A percentile compares a stretch with the other conserved stretches of the same genome.
phyloP scores from a whole-genome alignment of 2,113 vertebrate genomes.

The Nannospalax galili region DNA sequence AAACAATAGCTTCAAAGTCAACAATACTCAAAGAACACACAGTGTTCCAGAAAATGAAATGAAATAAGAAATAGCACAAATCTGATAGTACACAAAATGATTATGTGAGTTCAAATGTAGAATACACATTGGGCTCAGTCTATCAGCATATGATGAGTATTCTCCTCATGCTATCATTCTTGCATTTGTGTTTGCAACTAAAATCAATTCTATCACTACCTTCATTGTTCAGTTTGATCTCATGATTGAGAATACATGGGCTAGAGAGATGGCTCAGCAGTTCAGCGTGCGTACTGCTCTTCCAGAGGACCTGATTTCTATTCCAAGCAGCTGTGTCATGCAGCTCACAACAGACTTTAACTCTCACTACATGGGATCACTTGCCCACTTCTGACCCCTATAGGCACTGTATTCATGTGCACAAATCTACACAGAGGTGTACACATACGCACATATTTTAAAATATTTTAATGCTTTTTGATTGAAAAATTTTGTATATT shows the following conservation, averaged over 20 bases:
- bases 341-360: neutral
- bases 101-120: neutral
- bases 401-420: neutral
- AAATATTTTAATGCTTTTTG: neutral
- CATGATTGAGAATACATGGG: neutral
- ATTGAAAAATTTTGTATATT: neutral
- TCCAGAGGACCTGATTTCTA: neutral
- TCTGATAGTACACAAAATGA: neutral
- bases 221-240: neutral
- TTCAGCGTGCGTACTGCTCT: neutral
- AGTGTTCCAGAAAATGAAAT: neutral
- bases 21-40: neutral
- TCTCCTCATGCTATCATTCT: neutral
- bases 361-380: neutral
- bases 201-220: neutral
- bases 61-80: neutral
- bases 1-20: neutral
- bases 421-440: neutral
- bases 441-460: neutral
- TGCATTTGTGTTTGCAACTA: neutral
- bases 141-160: no score
- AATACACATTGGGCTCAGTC: neutral
- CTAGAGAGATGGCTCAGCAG: neutral
- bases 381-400: neutral
- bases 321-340: neutral